Conservation (phyloP, 1,140 invertebrate genomes). For the Lepidurus apus region DNA sequence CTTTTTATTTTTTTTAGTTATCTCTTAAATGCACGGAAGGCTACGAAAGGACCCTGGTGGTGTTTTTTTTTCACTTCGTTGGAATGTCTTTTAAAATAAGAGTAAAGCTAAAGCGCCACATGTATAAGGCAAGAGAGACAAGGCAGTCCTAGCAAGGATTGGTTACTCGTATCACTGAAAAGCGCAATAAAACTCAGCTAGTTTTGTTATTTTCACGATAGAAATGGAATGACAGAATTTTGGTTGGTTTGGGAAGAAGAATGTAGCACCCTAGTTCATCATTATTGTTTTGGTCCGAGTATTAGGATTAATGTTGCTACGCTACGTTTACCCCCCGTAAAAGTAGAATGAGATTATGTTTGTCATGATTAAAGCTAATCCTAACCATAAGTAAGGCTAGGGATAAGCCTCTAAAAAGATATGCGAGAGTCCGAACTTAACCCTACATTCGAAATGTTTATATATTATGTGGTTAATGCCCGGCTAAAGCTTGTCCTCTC, state of each 20-base stretch:
- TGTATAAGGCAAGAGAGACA: slow-evolving; percentile 14
- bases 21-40: background rate
- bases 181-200: background rate
- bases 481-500: background rate
- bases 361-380: background rate
- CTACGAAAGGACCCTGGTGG: background rate
- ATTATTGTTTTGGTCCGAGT: slow-evolving; percentile 19
- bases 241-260: background rate
- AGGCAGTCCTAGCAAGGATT: slow-evolving; percentile 13
- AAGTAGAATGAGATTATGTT: slow-evolving; percentile 1
- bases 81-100: slow-evolving; percentile 3
- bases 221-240: background rate
- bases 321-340: background rate
- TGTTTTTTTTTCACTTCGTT: background rate
- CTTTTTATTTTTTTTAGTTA: background rate
- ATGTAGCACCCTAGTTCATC: background rate
- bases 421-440: too few species aligned
- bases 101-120: background rate
- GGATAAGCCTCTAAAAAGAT: background rate
- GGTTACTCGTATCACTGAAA: background rate
- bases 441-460: background rate
- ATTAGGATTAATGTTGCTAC: slow-evolving; percentile 16
- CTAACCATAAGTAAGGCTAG: background rate
- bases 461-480: slow-evolving; percentile 16
- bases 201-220: background rate